phyloP scores from a whole-genome alignment of 2,113 vertebrate genomes.

The Phasianus colchicus region DNA sequence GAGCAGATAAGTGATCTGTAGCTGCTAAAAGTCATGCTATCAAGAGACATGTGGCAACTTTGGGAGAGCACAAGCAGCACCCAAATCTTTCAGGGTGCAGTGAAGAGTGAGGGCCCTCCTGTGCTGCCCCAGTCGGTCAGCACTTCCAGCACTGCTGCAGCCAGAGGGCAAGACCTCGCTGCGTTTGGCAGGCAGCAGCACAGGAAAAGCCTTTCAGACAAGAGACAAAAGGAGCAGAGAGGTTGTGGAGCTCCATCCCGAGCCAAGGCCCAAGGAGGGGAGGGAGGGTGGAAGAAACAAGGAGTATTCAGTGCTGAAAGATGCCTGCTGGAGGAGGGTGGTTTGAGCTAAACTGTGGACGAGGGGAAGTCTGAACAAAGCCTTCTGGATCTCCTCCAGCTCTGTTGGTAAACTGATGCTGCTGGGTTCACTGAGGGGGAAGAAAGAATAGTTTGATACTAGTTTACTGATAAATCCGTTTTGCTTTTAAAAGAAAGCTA shows the following conservation, averaged over 20 bases:
- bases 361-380: slow-evolving; percentile 32
- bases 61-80: not conserved
- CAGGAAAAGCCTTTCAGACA: slow-evolving; percentile 41
- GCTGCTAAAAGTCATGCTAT: not conserved
- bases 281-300: not conserved
- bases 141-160: not conserved
- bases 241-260: slow-evolving; percentile 21
- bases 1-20: not conserved
- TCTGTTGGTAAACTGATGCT: not conserved
- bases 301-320: slow-evolving; percentile 22
- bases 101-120: not conserved
- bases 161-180: not conserved
- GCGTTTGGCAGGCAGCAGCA: not conserved
- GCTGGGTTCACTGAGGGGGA: not conserved
- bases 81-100: not conserved
- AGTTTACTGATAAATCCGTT: slow-evolving; percentile 1
- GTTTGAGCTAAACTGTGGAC: not conserved
- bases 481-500: not conserved
- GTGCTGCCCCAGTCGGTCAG: not conserved
- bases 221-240: slow-evolving; percentile 46
- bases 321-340: slow-evolving; percentile 12
- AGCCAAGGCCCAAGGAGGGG: not conserved
- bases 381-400: slow-evolving; percentile 12
- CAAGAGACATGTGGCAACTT: not conserved
- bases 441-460: not conserved